These are phyloP conservation scores for Bombus breviceps DNA, from an alignment of 1,140 invertebrate genomes.

Conservation along the genomic window DNA sequence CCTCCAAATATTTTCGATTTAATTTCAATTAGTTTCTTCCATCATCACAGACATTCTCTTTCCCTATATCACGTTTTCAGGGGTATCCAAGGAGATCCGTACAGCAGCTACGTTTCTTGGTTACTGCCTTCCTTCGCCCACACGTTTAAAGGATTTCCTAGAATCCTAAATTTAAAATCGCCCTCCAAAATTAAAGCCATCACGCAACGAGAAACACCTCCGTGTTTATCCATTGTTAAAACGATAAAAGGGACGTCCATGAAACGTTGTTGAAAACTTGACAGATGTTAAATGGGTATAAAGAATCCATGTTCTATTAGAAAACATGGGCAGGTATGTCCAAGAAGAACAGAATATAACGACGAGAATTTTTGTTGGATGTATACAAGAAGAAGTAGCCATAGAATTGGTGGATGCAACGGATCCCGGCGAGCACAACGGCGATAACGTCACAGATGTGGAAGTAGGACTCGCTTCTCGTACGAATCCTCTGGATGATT, in stretches of 20 bases:
- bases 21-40: neutral
- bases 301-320: neutral
- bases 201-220: too few species aligned
- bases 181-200: neutral
- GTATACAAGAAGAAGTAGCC: conserved; percentile 78
- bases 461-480: conserved; percentile 76
- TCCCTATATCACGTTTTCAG: neutral
- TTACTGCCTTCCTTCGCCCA: neutral
- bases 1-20: neutral
- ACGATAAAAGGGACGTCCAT: neutral
- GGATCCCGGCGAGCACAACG: conserved; percentile 77
- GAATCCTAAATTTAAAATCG: neutral
- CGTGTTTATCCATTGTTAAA: neutral
- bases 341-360: conserved; percentile 38
- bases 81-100: neutral
- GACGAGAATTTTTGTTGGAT: conserved; percentile 76
- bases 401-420: conserved; percentile 79
- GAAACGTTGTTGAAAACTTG: neutral
- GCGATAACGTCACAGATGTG: conserved; percentile 68
- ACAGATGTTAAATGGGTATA: conserved; percentile 7
- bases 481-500: conserved; percentile 75
- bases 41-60: neutral
- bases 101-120: neutral
- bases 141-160: too few species aligned
- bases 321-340: neutral